Percentiles rank a stretch among this genome's conserved stretches.
phyloP scores from a whole-genome alignment of 2,113 vertebrate genomes.

The Motacilla tschutschensis region DNA sequence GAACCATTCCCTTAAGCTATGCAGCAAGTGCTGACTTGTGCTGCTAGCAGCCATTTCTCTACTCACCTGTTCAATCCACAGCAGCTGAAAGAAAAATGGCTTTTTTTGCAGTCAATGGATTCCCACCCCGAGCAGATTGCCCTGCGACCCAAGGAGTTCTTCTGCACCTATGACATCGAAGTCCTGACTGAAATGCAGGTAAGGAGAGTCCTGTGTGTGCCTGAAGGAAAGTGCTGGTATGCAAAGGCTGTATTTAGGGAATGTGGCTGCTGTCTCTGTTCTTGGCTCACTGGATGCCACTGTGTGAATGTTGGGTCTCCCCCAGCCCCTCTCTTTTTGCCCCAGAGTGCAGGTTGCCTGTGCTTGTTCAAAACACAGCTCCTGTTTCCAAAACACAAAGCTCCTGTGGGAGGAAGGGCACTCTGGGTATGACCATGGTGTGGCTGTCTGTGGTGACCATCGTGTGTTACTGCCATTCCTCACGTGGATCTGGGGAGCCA shows the following conservation, averaged over 20 bases:
- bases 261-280: neutral
- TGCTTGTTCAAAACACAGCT: neutral
- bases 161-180: slow-evolving; percentile 89
- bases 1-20: neutral
- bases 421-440: neutral
- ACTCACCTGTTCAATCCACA: neutral
- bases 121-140: slow-evolving; percentile 89
- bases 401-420: neutral
- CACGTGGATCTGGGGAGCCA: neutral
- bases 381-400: neutral
- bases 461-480: neutral
- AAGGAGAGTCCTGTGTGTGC: neutral
- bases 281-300: neutral
- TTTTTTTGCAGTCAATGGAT: slow-evolving; percentile 85
- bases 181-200: slow-evolving; percentile 94
- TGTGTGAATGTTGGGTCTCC: neutral
- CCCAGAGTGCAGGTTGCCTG: neutral
- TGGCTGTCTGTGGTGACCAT: neutral
- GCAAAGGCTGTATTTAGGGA: neutral
- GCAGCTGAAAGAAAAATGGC: neutral
- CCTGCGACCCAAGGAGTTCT: slow-evolving; percentile 90
- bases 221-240: neutral
- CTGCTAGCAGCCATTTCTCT: neutral
- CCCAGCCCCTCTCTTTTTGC: neutral
- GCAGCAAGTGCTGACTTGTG: neutral